Evolutionary conservation across 2,113 vertebrate species (phyloP), one percentile per base, ranked within the genome.

Genomic region (Neomonachus schauinslandi): DNA sequence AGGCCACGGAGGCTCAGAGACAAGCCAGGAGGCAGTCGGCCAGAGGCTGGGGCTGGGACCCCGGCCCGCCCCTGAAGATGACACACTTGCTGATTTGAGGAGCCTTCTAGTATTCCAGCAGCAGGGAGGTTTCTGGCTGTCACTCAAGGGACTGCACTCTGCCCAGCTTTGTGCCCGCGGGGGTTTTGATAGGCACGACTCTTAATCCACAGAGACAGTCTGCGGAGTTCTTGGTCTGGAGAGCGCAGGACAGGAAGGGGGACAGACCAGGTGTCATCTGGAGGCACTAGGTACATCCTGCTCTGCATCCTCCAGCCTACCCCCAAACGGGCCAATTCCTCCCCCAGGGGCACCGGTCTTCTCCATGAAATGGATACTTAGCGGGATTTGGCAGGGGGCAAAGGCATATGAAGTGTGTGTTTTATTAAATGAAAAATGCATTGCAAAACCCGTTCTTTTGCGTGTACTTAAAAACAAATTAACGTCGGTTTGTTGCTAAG

Each of bases 261-360:
- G 69, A 12, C 21, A 22, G 69, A 36, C 36, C 69, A 12, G 9
- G 19, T 33, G 63, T 16, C 63, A 14, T 33, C 63, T 67, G 31
- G 14, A 67, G 31, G 31, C 24, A 12, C 59, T 31, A 5, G 28
- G 61, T 5, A 31, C 26, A 6, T 65, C 63, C 15, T 13, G 14
- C 63, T 33, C 31, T 67, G 69, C n/a, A 2, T 36, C 19, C n/a
- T 71, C 19, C n/a, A 72, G n/a, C 69, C 36, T 5, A 36, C 28
- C 28, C 4, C 36, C 1, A 10, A 0, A 2, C 4, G 36, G n/a
- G n/a, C 36, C 16, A 36, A 4, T 19, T 72, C n/a, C 39, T 12
- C 21, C 19, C 36, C 21, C 36, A 71, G 69, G 69, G 36, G 19
- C n/a, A 36, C 14, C 6, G 2, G 6, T 13, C n/a, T 72, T 72